Evolutionary conservation across 2,113 vertebrate genomes (phyloP), one percentile per base, ranked within the genome.

Genomic region (Nothobranchius furzeri): DNA sequence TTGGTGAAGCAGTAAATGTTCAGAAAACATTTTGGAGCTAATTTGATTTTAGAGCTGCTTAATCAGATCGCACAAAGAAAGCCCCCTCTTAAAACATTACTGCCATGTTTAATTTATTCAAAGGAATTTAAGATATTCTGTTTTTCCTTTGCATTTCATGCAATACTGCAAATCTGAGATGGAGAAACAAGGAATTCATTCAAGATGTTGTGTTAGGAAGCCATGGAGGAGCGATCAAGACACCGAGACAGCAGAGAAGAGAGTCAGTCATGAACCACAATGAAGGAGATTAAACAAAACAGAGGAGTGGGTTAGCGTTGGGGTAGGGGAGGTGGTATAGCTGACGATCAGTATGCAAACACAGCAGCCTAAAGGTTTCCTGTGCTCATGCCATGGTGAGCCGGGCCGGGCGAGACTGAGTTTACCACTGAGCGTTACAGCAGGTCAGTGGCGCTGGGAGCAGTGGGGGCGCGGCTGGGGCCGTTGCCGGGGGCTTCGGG

Each of bases 391-490:
- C 64, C 53, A 40, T 57, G 53, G 46, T 20, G 20, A 20, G 20
- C 20, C 20, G 20, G 20, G 20, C 20, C 17, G 43, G 70, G 79
- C 58, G 49, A 81, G 79, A 70, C 59, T 64, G 42, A 75, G 73
- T 91, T 92, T 93, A 92, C 90, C 91, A 91, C 91, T 89, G 89
- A 92, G 91, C 82, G 68, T 90, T 83, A 87, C 73, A 80, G 79
- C 67, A 61, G 86, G 85, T 91, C 92, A 93, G 88, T 91, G 91
- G 83, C 87, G 85, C 83, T 90, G 87, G 61, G 91, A 85, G 62
- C 72, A 86, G 78, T 60, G 73, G 85, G 87, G 85, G 56, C 77
- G 73, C 15, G 65, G 90, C 81, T 85, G 89, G 82, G 92, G 90
- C 75, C 83, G 83, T 79, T 81, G 92, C 87, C 90, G 83, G 90